phyloP scores from a whole-genome alignment of 2,888 invertebrate genomes.

The Ecdyonurus torrentis region DNA sequence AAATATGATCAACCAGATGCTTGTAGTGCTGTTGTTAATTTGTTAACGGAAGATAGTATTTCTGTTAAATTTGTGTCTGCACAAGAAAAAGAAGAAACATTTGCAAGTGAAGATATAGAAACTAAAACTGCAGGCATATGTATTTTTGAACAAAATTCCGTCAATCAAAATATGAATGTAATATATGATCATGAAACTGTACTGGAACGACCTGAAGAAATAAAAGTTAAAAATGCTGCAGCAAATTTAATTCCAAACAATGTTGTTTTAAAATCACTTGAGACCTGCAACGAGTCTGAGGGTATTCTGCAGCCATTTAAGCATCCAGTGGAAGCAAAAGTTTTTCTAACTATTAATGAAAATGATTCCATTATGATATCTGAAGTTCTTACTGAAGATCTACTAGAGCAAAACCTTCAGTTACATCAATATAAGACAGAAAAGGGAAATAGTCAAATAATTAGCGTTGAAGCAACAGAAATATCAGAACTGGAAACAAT shows the following conservation, averaged over 20 bases:
- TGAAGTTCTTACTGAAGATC: slow-evolving; percentile 31
- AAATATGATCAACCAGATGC: slow-evolving; percentile 26
- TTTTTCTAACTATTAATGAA: slow-evolving; percentile 32
- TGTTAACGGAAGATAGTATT: slow-evolving; percentile 31
- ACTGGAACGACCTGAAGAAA: slow-evolving; percentile 30
- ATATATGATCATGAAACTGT: slow-evolving; percentile 39
- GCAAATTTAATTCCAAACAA: slow-evolving; percentile 35
- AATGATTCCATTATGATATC: slow-evolving; percentile 41
- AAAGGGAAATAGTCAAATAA: not conserved
- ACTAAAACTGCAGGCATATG: slow-evolving; percentile 39
- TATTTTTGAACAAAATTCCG: slow-evolving; percentile 42
- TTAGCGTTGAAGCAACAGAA: not conserved
- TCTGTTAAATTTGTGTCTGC: slow-evolving; percentile 41
- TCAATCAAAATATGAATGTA: slow-evolving; percentile 38
- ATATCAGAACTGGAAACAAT: slow-evolving; percentile 19
- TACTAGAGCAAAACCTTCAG: too few species aligned
- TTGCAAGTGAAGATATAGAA: slow-evolving; percentile 30
- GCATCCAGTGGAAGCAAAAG: slow-evolving; percentile 33
- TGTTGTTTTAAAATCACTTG: slow-evolving; percentile 36
- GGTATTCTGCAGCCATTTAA: slow-evolving; percentile 32
- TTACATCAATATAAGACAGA: not conserved
- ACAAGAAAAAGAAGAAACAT: slow-evolving; percentile 44
- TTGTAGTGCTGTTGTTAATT: slow-evolving; percentile 32
- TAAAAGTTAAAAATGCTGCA: slow-evolving; percentile 26
- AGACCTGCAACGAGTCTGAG: slow-evolving; percentile 50